Base-by-base conservation (phyloP, 2,888 invertebrate genomes). In the Sipha maydis region DNA sequence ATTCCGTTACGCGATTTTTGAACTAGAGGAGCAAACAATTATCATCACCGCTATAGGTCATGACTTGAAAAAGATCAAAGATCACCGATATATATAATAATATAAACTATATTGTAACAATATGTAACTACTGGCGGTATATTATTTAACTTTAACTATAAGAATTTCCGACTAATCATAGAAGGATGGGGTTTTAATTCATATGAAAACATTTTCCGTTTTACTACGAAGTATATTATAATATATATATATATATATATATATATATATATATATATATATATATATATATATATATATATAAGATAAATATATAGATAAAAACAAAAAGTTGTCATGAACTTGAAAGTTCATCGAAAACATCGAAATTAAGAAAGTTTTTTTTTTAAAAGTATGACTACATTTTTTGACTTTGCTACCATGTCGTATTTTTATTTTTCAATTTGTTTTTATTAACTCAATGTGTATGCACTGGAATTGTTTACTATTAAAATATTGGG, bases 391-490 rank as follows among this genome's bases (percentile, higher is more conserved):
- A 61, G 25, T 28, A 69, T 25, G n/a, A n/a, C 7, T n/a, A 69
- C 28, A 11, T 69, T 69, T 67, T 69, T 69, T 67, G 0, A 69
- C 28, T 11, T 48, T 48, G 14, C 48, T 14, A 14, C 28, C 69
- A 28, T 28, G 2, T 61, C 8, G 5, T 9, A 69, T 11, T 83
- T 83, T 83, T 83, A 31, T 71, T 48, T 83, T 48, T 48, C 48
- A 48, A 3, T 31, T 71, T 31, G 82, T 71, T 25, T 48, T 82
- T 41, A 28, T 82, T 82, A 82, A n/a, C 21, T 48, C 48, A 41
- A 41, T 21, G 19, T n/a, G 14, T 1, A 17, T 83, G 31, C 54
- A 73, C 25, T 31, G 14, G 69, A 79, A 28, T 54, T 4, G 71
- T 21, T 31, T 34, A 25, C 34, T 56, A 17, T 54, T 17, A 34